phyloP scores from a whole-genome alignment of 2,797 vertebrate genomes.

The Enteromius afrohamiltoni region DNA sequence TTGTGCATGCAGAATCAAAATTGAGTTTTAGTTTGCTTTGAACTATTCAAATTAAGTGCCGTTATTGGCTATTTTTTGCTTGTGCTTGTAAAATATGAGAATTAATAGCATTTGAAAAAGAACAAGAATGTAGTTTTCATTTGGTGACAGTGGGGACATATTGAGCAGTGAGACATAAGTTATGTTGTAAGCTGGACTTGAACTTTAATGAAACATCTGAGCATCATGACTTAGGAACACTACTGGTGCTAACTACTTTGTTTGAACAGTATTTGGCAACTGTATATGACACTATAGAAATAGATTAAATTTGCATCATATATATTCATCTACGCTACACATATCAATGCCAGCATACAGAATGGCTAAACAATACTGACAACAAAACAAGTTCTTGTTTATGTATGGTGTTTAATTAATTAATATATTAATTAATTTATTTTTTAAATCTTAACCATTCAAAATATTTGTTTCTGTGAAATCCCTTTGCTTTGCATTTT shows the following conservation, averaged over 20 bases:
- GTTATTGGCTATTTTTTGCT: not conserved
- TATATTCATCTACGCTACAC: not conserved
- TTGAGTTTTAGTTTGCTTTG: not conserved
- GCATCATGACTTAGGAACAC: not conserved
- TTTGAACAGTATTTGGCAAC: not conserved
- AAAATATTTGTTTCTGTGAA: slow-evolving; percentile 5
- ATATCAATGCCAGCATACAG: not conserved
- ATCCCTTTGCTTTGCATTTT: slow-evolving; percentile 10
- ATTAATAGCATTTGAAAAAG: not conserved
- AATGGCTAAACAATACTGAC: not conserved
- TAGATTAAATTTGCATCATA: not conserved
- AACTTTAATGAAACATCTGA: not conserved
- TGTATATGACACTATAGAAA: not conserved
- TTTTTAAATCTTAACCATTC: not conserved
- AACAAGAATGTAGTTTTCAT: not conserved
- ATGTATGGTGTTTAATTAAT: not conserved
- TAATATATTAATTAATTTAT: not conserved
- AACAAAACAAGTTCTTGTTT: not conserved
- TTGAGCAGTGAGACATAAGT: not conserved
- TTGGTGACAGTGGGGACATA: not conserved
- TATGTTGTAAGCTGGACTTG: not conserved
- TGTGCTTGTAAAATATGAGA: not conserved
- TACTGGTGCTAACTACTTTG: not conserved
- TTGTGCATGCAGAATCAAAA: slow-evolving; percentile 7
- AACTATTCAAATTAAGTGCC: too few species aligned